Conservation (phyloP, 2,113 vertebrate genomes). For the Phylloscopus trochiloides region DNA sequence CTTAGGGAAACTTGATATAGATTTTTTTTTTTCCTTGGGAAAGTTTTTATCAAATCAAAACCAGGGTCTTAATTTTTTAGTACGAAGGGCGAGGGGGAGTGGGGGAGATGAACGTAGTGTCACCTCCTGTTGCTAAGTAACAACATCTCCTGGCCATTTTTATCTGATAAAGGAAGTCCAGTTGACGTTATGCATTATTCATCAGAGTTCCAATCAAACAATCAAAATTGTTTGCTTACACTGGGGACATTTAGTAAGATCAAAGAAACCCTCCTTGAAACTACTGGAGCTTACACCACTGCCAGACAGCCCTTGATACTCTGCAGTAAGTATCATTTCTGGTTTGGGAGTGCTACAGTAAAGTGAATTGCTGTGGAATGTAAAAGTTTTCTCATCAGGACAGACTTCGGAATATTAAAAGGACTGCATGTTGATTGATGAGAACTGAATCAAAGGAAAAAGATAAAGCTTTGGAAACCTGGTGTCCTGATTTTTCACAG, state of each 20-base stretch:
- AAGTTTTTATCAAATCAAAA: conserved; percentile 72
- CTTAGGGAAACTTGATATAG: conserved; percentile 10
- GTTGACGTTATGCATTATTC: conserved; percentile 79
- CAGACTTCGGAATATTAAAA: conserved; percentile 47
- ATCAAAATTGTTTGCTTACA: conserved; percentile 79
- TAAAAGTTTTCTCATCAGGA: conserved; percentile 59
- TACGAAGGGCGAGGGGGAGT: conserved; percentile 63
- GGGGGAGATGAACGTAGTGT: conserved; percentile 73
- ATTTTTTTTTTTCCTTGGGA: conserved; percentile 19
- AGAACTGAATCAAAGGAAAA: not conserved
- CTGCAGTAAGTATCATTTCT: conserved; percentile 72
- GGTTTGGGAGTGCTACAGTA: conserved; percentile 26
- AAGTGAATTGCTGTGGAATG: conserved; percentile 33
- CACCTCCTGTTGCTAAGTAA: conserved; percentile 84
- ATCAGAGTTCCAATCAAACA: conserved; percentile 75
- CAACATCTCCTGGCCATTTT: conserved; percentile 76
- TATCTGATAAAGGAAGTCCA: conserved; percentile 80
- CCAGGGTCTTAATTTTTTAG: conserved; percentile 64
- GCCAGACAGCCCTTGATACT: not conserved
- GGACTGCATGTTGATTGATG: not conserved
- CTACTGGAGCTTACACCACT: conserved; percentile 43
- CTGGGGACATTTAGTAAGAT: conserved; percentile 70
- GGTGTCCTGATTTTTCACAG: conserved; percentile 17
- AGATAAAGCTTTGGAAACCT: not conserved
- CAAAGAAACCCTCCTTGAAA: conserved; percentile 66